Base-by-base conservation (phyloP, 2,888 invertebrate species). In the Hydropsyche betteni region DNA sequence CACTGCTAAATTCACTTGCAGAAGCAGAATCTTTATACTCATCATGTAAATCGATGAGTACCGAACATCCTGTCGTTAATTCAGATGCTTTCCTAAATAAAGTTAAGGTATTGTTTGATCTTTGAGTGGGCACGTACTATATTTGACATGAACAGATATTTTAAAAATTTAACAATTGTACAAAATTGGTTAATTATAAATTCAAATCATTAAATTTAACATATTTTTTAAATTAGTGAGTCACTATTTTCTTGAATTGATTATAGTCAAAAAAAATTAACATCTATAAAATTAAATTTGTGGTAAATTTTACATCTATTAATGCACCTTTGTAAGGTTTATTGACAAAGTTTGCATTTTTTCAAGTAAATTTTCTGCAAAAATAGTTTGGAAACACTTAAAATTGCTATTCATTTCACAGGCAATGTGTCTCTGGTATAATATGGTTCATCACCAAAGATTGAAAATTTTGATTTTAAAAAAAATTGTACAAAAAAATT, bases 371-470 rank as follows among this genome's bases (percentile, higher is more conserved):
- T 24, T 24, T 24, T 24, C 2, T 24, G 2, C 24, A 24, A 24
- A 24, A 24, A 24, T 24, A 24, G 2, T 24, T 24, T 2, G 1
- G 1, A 24, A 24, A 24, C 1, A 2, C 2, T 24, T 24, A 1
- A 24, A 24, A 24, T 24, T 24, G 24, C 2, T 24, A 24, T 24
- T 24, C 2, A 24, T 24, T 83, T 85, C 86, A 44, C 86, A 91
- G 86, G 93, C 95, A 10, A 91, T 97, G 90, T 95, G 94, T 82
- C 87, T 96, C 2, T 98, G 97, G 97, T 94, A 93, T 84, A 98
- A 97, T 85, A 93, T 94, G 83, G 94, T 94, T 0, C 90, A 91
- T 80, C 94, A 95, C 84, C 92, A 96, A 84, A 90, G 94, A 70
- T 87, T 95, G 74, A 95, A 94, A 84, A 85, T 97, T 80, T 87